A percentile compares a stretch with the other conserved stretches of the same genome.
phyloP scores from a whole-genome alignment of 2,888 invertebrate species.

The Epinotia brunnichana region DNA sequence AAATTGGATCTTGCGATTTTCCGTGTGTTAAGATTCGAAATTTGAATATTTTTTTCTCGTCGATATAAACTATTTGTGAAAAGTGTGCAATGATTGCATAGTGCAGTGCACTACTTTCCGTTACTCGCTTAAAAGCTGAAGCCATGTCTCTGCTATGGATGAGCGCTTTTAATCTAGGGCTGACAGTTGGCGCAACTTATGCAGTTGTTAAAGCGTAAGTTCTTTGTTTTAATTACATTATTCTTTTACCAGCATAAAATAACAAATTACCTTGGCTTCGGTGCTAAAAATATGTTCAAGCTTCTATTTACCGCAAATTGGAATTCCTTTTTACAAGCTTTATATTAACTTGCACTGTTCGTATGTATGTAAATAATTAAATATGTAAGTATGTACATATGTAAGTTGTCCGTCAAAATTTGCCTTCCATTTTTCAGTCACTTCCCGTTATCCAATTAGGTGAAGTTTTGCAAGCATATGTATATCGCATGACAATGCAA shows the following conservation, averaged over 20 bases:
- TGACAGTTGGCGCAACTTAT: slow-evolving; percentile 86
- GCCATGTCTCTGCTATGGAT: slow-evolving; percentile 86
- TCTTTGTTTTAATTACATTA: slow-evolving; percentile 8
- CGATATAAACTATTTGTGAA: slow-evolving; percentile 48
- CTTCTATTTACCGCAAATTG: not conserved
- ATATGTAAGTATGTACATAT: too few relatives aligned
- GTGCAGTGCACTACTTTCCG: slow-evolving; percentile 44
- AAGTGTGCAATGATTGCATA: slow-evolving; percentile 50
- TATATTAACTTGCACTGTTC: too few relatives aligned
- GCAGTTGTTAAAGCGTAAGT: slow-evolving; percentile 85
- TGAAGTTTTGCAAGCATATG: too few relatives aligned
- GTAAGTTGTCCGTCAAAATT: too few relatives aligned
- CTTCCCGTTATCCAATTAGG: too few relatives aligned
- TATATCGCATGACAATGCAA: too few relatives aligned
- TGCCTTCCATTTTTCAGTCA: too few relatives aligned
- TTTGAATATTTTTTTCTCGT: slow-evolving; percentile 27
- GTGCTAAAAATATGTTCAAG: not conserved
- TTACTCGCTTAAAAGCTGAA: slow-evolving; percentile 46
- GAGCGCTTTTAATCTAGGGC: slow-evolving; percentile 85
- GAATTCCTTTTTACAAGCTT: too few relatives aligned
- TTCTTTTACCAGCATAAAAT: not conserved
- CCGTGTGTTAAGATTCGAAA: slow-evolving; percentile 11
- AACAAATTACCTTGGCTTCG: too few relatives aligned
- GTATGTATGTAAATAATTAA: too few relatives aligned
- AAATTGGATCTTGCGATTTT: slow-evolving; percentile 24